Base-by-base conservation (phyloP, 2,113 vertebrate genomes). In the Cygnus buccinator region DNA sequence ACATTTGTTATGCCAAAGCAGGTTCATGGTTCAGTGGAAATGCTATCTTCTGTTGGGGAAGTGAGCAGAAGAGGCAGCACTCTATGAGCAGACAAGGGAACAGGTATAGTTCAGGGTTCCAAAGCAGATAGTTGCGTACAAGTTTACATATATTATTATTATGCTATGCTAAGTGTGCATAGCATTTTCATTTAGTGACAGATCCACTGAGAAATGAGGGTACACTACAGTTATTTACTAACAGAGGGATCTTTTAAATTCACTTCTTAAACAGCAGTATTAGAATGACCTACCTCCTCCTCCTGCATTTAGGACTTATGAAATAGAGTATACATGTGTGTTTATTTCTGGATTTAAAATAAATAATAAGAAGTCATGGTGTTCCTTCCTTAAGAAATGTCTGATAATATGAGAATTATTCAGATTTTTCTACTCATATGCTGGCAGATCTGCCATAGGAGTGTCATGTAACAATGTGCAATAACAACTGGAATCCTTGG, bases 21-120 rank as follows among this genome's bases (percentile, higher is more conserved):
- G 89, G 94, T 97, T 98, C 94, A 96, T 87, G 93, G 94, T 95
- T 97, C 96, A 95, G 91, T 97, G 97, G 94, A 97, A 97, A 97
- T 97, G 96, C 74, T 75, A 84, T 93, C 89, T 96, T 97, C 85
- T 4, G 15, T 81, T 59, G 63, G 62, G 57, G 74, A 96, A 91
- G 77, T 93, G 89, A 96, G 84, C 59, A 70, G 77, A 76, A 92
- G 71, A 95, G 67, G 94, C 95, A 96, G 81, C 13, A 14, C 35
- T 22, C 58, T 68, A 61, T 79, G 73, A 70, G 71, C 44, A 91
- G 92, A 85, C 54, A 82, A 79, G 77, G 37, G 67, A 94, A 74
- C 39, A 89, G 91, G 95, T 95, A 82, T 63, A 93, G 54, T 95
- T 79, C 66, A 92, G 48, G 54, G 74, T 84, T 95, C 89, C 74